Conservation (phyloP, 2,797 vertebrate genomes). For the Pipistrellus nathusii region DNA sequence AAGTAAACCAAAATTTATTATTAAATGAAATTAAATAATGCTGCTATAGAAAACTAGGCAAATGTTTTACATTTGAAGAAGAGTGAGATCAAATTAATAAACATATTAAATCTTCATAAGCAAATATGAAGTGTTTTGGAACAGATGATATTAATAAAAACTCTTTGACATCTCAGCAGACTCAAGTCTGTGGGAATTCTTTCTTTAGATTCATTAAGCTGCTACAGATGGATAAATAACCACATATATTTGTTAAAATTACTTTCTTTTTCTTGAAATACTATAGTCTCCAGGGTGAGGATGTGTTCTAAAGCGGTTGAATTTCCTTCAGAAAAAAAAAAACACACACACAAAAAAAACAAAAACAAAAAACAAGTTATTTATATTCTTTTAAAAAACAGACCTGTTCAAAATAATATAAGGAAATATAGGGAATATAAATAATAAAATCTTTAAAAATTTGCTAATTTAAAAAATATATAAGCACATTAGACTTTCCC, state of each 20-base stretch:
- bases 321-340: not conserved
- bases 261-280: not conserved
- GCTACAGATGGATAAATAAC: slow-evolving; percentile 67
- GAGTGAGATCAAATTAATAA: slow-evolving; percentile 13
- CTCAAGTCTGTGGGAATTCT: slow-evolving; percentile 2
- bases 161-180: not conserved
- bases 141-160: slow-evolving; percentile 24
- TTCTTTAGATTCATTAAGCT: slow-evolving; percentile 49
- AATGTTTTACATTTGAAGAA: not conserved
- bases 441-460: not conserved
- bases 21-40: not conserved
- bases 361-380: not conserved
- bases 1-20: not conserved
- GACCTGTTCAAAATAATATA: slow-evolving; percentile 1
- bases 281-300: not conserved
- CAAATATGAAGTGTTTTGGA: not conserved
- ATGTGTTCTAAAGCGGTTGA: not conserved
- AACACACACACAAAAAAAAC: too few relatives aligned
- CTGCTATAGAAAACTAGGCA: not conserved
- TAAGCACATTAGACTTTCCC: not conserved
- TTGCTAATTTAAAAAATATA: not conserved
- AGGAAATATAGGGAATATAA: not conserved
- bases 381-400: not conserved
- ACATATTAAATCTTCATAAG: not conserved
- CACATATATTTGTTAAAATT: slow-evolving; percentile 51